A percentile compares a stretch with the other conserved stretches of the same genome.
phyloP scores from a whole-genome alignment of 2,888 invertebrate genomes.

The Galerucella nymphaeae region DNA sequence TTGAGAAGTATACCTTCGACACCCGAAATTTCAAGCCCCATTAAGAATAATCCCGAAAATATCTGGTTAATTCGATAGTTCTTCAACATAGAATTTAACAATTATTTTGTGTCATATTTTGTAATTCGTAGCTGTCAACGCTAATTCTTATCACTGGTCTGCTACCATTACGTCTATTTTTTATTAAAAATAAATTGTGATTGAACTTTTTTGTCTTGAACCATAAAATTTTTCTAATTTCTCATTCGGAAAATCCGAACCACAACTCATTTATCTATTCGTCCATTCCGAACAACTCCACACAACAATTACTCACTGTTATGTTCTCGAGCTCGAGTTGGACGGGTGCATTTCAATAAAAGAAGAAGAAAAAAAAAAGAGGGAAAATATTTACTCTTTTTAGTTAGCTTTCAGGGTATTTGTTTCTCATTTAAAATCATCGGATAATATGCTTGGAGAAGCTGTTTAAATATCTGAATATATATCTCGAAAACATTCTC shows the following conservation, averaged over 20 bases:
- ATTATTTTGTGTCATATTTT: neutral
- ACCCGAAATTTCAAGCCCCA: neutral
- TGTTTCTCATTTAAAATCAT: slow-evolving; percentile 9
- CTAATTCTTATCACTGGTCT: too few species aligned
- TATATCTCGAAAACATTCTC: too few species aligned
- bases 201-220: slow-evolving; percentile 2
- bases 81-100: too few species aligned
- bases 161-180: neutral
- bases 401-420: slow-evolving; percentile 19
- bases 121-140: neutral
- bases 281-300: slow-evolving; percentile 32
- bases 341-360: slow-evolving; percentile 32
- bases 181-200: too few species aligned
- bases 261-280: slow-evolving; percentile 19
- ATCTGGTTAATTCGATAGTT: too few species aligned
- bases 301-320: slow-evolving; percentile 34
- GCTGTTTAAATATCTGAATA: neutral
- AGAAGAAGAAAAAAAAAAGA: slow-evolving; percentile 23
- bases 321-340: slow-evolving; percentile 20
- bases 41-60: neutral
- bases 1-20: neutral
- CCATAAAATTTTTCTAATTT: slow-evolving; percentile 25
- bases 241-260: slow-evolving; percentile 21
- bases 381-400: slow-evolving; percentile 18
- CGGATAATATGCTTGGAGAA: neutral